phyloP scores from a whole-genome alignment of 2,113 vertebrate species.

The Halcyon malimbica region DNA sequence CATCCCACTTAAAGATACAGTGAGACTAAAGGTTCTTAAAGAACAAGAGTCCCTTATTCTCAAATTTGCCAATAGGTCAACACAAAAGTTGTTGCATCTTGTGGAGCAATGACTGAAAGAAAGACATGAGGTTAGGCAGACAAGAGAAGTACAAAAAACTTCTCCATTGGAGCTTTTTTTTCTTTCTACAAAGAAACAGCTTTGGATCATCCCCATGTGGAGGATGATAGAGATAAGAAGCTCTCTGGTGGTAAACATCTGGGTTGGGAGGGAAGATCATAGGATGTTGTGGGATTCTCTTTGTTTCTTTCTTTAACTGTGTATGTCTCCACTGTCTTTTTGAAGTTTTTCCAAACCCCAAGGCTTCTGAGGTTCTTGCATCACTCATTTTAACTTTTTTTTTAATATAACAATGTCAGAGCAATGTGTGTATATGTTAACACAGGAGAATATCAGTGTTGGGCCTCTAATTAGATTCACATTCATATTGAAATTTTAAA shows the following conservation, averaged over 20 bases:
- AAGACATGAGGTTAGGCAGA: not conserved
- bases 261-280: constrained; percentile 45
- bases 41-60: not conserved
- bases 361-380: constrained; percentile 36
- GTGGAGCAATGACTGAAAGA: not conserved
- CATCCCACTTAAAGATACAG: not conserved
- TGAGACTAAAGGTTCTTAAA: rapidly evolving
- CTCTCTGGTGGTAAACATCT: constrained; percentile 43
- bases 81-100: not conserved
- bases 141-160: not conserved
- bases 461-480: constrained; percentile 39
- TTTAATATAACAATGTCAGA: not conserved
- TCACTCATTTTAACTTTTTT: not conserved
- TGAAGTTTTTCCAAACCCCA: constrained; percentile 62
- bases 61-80: not conserved
- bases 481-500: constrained; percentile 11
- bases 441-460: not conserved
- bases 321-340: not conserved
- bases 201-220: constrained; percentile 14
- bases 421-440: constrained; percentile 20
- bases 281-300: constrained; percentile 56
- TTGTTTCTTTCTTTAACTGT: constrained; percentile 44
- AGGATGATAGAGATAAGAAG: constrained; percentile 32
- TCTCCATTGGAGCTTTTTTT: not conserved
- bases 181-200: not conserved